phyloP scores from a whole-genome alignment of 92 coral and sea anemone genomes.

The Pocillopora grandis region DNA sequence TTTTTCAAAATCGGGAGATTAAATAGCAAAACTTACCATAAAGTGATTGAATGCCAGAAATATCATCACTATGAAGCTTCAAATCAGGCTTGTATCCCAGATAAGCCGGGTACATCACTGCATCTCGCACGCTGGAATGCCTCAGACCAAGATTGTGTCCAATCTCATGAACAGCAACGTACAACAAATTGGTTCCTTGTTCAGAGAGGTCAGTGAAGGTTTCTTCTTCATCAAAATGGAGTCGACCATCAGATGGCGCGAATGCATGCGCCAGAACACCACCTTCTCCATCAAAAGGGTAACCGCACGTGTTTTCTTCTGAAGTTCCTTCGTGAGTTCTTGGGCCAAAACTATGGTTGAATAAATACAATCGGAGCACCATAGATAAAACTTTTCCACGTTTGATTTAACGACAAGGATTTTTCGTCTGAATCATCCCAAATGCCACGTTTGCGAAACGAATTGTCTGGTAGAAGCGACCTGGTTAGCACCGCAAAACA shows the following conservation, averaged over 20 bases:
- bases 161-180: constrained; percentile 47
- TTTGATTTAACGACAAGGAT: too few relatives aligned
- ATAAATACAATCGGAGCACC: too few relatives aligned
- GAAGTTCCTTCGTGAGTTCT: neutral
- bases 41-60: constrained; percentile 28
- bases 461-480: too few relatives aligned
- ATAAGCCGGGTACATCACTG: constrained; percentile 47
- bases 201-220: constrained; percentile 10
- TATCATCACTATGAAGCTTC: constrained; percentile 33
- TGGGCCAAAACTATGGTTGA: neutral
- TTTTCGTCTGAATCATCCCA: too few relatives aligned
- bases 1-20: too few relatives aligned
- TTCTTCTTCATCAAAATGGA: constrained; percentile 51
- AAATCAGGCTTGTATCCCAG: constrained; percentile 30
- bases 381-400: too few relatives aligned
- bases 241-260: constrained; percentile 29
- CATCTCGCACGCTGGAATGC: constrained; percentile 13
- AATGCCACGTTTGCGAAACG: too few relatives aligned
- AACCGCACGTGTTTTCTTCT: neutral
- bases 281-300: constrained; percentile 31
- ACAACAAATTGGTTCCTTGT: constrained; percentile 33
- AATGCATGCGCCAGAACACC: constrained; percentile 37
- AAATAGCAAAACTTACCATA: constrained; percentile 22
- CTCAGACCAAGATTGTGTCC: constrained; percentile 45
- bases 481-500: too few relatives aligned